Conservation (phyloP, 2,888 invertebrate species). For the Megastigmus dorsalis region DNA sequence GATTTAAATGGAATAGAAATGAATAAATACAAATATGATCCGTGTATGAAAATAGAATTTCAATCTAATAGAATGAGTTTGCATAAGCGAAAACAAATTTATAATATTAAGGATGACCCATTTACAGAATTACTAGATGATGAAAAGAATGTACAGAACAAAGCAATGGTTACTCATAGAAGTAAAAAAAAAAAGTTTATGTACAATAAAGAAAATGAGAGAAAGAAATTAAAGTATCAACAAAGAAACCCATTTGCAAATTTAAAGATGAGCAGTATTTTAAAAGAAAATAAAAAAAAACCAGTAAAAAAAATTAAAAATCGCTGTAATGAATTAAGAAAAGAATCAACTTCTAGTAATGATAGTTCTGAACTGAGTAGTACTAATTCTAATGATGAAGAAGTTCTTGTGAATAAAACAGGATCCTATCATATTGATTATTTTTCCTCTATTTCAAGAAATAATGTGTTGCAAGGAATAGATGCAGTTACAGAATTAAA, state of each 20-base stretch:
- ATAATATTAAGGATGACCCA: constrained; percentile 42
- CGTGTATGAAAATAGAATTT: neutral
- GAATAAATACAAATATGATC: constrained; percentile 6
- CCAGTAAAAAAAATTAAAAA: constrained; percentile 8
- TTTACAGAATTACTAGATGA: constrained; percentile 32
- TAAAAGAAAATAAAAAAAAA: constrained; percentile 40
- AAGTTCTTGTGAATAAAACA: neutral
- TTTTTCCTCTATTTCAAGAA: constrained; percentile 6
- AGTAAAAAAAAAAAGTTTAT: constrained; percentile 22
- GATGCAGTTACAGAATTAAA: constrained; percentile 9
- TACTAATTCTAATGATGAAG: neutral
- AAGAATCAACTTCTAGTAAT: neutral
- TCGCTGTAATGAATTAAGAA: neutral
- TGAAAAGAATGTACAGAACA: neutral
- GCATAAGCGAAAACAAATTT: constrained; percentile 44
- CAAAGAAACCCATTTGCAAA: constrained; percentile 50
- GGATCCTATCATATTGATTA: constrained; percentile 8
- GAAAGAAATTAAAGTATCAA: constrained; percentile 17
- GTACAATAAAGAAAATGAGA: constrained; percentile 36
- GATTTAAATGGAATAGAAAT: neutral
- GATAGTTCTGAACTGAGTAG: constrained; percentile 18
- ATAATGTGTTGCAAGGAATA: constrained; percentile 4
- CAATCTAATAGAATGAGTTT: neutral
- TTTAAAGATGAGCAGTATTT: constrained; percentile 47
- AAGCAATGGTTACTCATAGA: neutral